These are phyloP conservation scores for Anthrax anthrax DNA, from an alignment of 2,888 invertebrate genomes.

Conservation along the genomic window DNA sequence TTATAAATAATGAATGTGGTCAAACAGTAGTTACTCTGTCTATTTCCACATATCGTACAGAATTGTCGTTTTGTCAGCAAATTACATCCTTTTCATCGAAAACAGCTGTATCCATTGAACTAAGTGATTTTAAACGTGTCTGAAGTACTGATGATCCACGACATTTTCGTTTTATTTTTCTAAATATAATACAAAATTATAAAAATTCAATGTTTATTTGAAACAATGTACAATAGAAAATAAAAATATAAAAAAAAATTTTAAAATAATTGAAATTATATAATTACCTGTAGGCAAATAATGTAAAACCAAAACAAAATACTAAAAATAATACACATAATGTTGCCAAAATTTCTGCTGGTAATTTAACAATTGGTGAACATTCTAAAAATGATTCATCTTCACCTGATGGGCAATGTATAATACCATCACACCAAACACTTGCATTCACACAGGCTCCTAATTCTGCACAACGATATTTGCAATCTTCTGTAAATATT, in stretches of 20 bases:
- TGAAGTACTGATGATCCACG: constrained; percentile 63
- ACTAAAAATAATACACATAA: constrained; percentile 36
- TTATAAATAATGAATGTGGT: constrained; percentile 28
- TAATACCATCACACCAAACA: constrained; percentile 66
- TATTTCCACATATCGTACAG: constrained; percentile 83
- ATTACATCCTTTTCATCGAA: constrained; percentile 79
- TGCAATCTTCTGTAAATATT: constrained; percentile 56
- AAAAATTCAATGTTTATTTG: constrained; percentile 18
- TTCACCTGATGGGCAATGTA: constrained; percentile 65
- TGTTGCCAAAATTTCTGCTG: constrained; percentile 54
- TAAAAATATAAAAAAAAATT: constrained; percentile 20
- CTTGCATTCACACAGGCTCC: constrained; percentile 67
- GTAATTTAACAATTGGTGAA: constrained; percentile 59
- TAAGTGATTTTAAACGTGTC: constrained; percentile 61
- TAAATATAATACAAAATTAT: constrained; percentile 15
- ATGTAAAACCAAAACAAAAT: constrained; percentile 35
- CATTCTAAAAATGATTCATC: constrained; percentile 71
- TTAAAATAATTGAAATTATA: constrained; percentile 16
- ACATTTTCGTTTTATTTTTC: constrained; percentile 44
- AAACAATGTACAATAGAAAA: constrained; percentile 11
- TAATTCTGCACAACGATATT: constrained; percentile 60
- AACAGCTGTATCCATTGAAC: constrained; percentile 62
- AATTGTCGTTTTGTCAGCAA: constrained; percentile 93
- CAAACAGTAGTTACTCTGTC: constrained; percentile 85
- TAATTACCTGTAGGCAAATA: constrained; percentile 40